Percentiles rank a stretch among this genome's conserved stretches.
These are phyloP conservation scores for Eira barbara DNA, from an alignment of 2,113 vertebrate genomes.

Conservation along the genomic window DNA sequence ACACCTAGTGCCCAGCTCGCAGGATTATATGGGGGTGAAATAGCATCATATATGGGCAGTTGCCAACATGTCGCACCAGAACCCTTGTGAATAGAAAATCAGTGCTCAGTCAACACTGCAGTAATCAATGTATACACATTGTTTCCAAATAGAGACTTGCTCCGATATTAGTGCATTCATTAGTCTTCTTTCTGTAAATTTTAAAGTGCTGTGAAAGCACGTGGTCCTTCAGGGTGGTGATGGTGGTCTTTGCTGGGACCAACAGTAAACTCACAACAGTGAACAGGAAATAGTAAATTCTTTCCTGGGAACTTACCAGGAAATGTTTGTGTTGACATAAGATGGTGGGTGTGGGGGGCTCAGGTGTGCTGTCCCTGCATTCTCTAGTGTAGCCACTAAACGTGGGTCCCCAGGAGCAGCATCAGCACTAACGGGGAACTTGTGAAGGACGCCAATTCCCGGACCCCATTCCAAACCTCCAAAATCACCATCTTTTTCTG, in stretches of 20 bases:
- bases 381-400: no score
- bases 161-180: neutral
- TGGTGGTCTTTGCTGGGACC: neutral
- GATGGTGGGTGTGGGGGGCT: neutral
- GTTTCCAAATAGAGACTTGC: neutral
- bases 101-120: neutral
- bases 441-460: neutral
- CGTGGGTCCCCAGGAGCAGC: no score
- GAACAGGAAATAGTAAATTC: neutral
- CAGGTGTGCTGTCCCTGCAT: no score
- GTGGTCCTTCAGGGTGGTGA: neutral
- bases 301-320: neutral
- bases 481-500: neutral
- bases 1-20: no score
- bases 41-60: no score
- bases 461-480: neutral
- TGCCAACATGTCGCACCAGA: no score
- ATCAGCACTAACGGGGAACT: no score
- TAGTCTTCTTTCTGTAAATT: neutral
- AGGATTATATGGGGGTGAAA: no score
- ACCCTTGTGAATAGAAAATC: neutral
- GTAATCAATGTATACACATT: neutral
- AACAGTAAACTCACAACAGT: neutral
- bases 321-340: neutral
- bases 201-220: neutral